Conservation (phyloP, 2,113 vertebrate species). For the Platysteira castanea region DNA sequence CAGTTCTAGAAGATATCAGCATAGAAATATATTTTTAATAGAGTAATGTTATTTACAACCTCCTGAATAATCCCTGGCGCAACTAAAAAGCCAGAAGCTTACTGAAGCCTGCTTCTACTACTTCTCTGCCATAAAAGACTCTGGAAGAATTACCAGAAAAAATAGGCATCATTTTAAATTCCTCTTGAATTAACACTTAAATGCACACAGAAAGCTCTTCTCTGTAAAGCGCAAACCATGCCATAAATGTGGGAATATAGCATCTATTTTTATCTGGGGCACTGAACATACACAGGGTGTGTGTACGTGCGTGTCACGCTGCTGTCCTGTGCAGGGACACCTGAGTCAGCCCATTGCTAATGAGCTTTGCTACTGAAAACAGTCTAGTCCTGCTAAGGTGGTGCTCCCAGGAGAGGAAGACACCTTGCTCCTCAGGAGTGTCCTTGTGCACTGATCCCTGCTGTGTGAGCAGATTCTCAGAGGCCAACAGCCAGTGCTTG, state of each 20-base stretch:
- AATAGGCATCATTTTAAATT: neutral
- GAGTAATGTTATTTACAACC: neutral
- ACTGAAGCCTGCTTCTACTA: neutral
- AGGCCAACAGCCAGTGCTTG: neutral
- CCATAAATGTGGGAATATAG: neutral
- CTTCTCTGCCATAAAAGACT: neutral
- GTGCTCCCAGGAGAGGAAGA: neutral
- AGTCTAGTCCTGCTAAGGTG: neutral
- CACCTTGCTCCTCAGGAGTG: neutral
- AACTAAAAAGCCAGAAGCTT: neutral
- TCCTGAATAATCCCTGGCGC: neutral
- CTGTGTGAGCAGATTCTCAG: neutral
- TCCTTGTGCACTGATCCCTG: neutral
- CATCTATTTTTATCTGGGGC: neutral
- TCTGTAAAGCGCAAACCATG: neutral
- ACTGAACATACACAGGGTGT: neutral
- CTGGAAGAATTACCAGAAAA: neutral
- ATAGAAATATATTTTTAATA: neutral
- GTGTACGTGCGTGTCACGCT: fast-evolving
- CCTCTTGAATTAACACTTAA: neutral
- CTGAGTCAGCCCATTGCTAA: neutral
- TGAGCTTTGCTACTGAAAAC: neutral
- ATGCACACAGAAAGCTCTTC: neutral
- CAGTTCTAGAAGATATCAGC: neutral
- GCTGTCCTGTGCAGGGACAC: neutral